Percentiles rank a stretch among this genome's conserved stretches.
These are phyloP conservation scores for Sinodicranocentrus sp. DNA, from an alignment of 2,888 invertebrate species.

Conservation along the genomic window DNA sequence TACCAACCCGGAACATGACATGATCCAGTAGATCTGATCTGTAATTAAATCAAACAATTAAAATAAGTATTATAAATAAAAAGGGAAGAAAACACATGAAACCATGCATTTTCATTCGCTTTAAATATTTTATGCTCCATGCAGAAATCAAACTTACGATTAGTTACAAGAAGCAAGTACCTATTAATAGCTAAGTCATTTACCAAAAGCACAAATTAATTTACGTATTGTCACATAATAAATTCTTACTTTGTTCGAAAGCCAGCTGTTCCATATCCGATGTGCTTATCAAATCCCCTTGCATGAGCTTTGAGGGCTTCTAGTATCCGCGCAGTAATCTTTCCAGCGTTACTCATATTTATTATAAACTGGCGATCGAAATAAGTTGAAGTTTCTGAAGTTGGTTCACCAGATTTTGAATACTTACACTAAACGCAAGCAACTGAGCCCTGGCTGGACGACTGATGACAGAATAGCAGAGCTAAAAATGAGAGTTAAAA, in stretches of 20 bases:
- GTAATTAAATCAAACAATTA: constrained; percentile 78
- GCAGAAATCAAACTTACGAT: not conserved
- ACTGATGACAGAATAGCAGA: too few relatives aligned
- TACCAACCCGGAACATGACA: constrained; percentile 96
- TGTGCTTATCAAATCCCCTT: constrained; percentile 68
- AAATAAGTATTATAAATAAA: constrained; percentile 23
- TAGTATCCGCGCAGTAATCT: constrained; percentile 21
- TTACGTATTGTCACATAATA: not conserved
- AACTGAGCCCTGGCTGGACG: not conserved
- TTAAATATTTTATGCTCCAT: not conserved
- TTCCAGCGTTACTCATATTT: constrained; percentile 20
- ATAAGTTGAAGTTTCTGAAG: not conserved
- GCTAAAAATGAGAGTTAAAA: too few relatives aligned
- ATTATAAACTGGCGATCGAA: not conserved
- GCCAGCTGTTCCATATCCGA: constrained; percentile 81
- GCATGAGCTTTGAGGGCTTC: constrained; percentile 66
- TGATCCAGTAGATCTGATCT: constrained; percentile 92
- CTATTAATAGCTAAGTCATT: not conserved
- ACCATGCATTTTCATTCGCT: too few relatives aligned
- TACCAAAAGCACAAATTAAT: not conserved
- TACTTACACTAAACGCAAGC: not conserved
- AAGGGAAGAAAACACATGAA: not conserved
- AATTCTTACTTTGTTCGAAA: constrained; percentile 79
- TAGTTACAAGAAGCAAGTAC: not conserved
- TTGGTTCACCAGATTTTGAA: not conserved